Conservation (phyloP, 2,113 vertebrate genomes). For the Scopus umbretta region DNA sequence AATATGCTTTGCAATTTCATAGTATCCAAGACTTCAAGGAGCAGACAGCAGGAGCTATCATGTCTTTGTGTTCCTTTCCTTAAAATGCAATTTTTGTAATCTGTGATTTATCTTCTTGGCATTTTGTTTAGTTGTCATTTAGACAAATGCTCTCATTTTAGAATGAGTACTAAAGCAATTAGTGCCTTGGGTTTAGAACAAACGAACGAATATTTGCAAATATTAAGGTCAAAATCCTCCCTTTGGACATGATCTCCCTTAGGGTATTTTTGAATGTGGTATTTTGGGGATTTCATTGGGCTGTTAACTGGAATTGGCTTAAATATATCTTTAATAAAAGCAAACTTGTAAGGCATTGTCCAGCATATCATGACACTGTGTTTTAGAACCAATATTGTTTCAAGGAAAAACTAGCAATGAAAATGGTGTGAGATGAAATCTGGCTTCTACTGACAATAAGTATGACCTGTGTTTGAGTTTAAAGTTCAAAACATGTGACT, state of each 20-base stretch:
- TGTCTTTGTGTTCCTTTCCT: background rate
- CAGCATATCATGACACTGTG: background rate
- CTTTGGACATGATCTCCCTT: background rate
- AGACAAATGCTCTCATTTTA: background rate
- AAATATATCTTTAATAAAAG: background rate
- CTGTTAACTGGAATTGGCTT: background rate
- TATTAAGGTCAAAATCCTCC: background rate
- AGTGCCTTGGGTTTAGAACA: background rate
- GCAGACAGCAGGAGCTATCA: background rate
- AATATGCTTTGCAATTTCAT: background rate
- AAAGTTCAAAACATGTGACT: background rate
- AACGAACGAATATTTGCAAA: background rate
- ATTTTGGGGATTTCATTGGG: background rate
- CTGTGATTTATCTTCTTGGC: background rate
- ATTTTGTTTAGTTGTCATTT: background rate
- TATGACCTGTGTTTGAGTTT: background rate
- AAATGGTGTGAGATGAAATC: background rate
- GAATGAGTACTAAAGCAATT: background rate
- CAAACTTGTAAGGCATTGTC: background rate
- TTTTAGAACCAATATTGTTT: background rate
- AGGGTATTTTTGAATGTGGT: background rate
- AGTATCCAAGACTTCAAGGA: background rate
- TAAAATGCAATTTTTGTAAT: too few species aligned
- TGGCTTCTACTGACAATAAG: background rate
- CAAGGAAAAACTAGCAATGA: background rate